Conservation (phyloP, 2,888 invertebrate species). For the Hyles lineata region DNA sequence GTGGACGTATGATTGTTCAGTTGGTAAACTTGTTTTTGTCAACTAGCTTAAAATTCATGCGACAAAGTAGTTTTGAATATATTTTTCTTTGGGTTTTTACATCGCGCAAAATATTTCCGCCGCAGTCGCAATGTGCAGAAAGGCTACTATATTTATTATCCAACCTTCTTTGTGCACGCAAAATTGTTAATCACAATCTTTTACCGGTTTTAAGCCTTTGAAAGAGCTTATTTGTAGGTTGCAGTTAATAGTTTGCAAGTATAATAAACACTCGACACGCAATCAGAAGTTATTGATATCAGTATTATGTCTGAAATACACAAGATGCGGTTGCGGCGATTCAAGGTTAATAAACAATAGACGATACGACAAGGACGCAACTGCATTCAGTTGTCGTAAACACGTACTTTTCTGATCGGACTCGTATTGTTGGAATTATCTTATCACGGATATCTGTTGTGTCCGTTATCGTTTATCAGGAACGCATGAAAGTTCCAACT, state of each 20-base stretch:
- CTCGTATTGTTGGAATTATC: constrained; percentile 19
- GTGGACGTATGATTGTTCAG: no score
- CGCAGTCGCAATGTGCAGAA: no score
- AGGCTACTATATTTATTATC: no score
- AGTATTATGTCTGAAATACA: constrained; percentile 1
- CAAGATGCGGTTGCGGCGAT: neutral
- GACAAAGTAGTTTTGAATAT: no score
- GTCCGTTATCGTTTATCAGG: constrained; percentile 15
- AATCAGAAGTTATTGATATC: neutral
- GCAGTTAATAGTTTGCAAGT: neutral
- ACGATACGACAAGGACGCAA: constrained; percentile 11
- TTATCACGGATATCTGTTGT: constrained; percentile 16
- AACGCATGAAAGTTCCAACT: constrained; percentile 16
- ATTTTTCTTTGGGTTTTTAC: no score
- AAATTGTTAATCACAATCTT: no score
- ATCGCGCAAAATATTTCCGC: no score
- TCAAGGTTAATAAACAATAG: constrained; percentile 22
- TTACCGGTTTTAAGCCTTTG: no score
- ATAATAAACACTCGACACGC: neutral
- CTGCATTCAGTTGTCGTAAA: constrained; percentile 12
- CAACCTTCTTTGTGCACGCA: no score
- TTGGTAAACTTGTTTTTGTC: no score
- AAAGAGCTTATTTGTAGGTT: neutral
- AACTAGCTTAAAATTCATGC: no score
- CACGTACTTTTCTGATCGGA: constrained; percentile 3